Percentiles rank a stretch among this genome's conserved stretches.
These are phyloP conservation scores for Oreochromis spilurus DNA, from an alignment of 2,113 vertebrate species.

Conservation along the genomic window DNA sequence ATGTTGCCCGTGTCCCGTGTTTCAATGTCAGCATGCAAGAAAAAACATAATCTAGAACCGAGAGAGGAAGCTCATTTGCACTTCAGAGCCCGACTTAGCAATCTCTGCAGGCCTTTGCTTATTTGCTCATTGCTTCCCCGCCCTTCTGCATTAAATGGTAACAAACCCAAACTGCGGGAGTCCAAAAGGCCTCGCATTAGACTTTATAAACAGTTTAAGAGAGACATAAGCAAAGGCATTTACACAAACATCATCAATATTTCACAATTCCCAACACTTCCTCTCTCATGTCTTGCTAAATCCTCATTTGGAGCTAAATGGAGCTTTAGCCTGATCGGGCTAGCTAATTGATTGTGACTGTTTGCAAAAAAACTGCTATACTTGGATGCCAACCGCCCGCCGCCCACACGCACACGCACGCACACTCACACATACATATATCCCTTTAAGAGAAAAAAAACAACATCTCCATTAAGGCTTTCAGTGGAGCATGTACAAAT, in stretches of 20 bases:
- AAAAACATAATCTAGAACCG: conserved; percentile 21
- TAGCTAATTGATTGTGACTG: conserved; percentile 71
- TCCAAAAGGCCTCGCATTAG: conserved; percentile 66
- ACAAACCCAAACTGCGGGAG: conserved; percentile 65
- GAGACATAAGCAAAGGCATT: conserved; percentile 62
- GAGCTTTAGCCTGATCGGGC: conserved; percentile 24
- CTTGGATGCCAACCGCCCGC: background rate
- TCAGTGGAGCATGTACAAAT: conserved; percentile 52
- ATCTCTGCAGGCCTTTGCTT: conserved; percentile 70
- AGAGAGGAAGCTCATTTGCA: conserved; percentile 73
- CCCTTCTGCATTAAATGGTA: conserved; percentile 63
- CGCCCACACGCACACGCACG: background rate
- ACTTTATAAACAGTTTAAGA: conserved; percentile 74
- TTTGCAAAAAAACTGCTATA: conserved; percentile 46
- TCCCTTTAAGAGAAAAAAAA: conserved; percentile 10
- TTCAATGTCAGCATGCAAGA: conserved; percentile 31
- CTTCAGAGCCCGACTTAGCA: conserved; percentile 68
- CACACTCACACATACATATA: background rate
- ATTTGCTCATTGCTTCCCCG: conserved; percentile 58
- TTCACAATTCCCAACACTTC: conserved; percentile 68
- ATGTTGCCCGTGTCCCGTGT: conserved; percentile 31
- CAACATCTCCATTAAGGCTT: conserved; percentile 31
- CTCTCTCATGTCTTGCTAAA: conserved; percentile 61
- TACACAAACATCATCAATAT: conserved; percentile 79
- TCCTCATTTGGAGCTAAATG: conserved; percentile 51